Evolutionary conservation across 2,113 vertebrate species (phyloP), one percentile per base, ranked within the genome.

Genomic region (Heteronetta atricapilla): DNA sequence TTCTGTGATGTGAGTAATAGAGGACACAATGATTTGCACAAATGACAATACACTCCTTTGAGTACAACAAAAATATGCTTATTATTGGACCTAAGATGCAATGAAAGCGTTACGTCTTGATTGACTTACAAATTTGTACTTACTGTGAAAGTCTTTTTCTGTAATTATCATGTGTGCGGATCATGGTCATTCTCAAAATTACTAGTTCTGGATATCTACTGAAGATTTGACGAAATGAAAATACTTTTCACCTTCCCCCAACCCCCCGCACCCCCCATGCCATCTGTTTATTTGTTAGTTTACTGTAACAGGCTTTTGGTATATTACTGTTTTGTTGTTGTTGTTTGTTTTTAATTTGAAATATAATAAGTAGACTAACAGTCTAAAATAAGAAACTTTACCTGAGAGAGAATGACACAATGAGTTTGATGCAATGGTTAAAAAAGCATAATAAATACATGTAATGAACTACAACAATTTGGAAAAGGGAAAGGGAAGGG

Each of bases 401-500:
- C 18, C 9, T 0, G 0, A 63, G 40, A 59, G 16, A 79, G 22
- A 58, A 72, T 56, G 26, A 63, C 9, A 75, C 1, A 28, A 2
- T 13, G 20, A 68, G 10, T 63, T 94, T 63, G 33, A 62, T 53
- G 14, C 5, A 56, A 5, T 6, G 18, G 5, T 31, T 86, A 67
- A 82, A 36, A 11, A 62, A 82, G 67, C 56, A 7, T 70, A 58
- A 68, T 55, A 80, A 86, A 58, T 38, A 67, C 5, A 8, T 25
- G 12, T 33, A 29, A 67, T 40, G 66, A 42, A 18, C 1, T 3
- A n/a, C 28, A 48, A 21, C 46, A 11, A 48, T 21, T 48, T 21
- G 46, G 20, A 11, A 48, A 20, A 11, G 20, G 46, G 46, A 10
- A 46, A 19, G 46, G 46, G 46, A 10, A 48, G 46, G 46, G 46